A percentile compares a stretch with the other conserved stretches of the same genome.
Conservation (phyloP, 2,113 vertebrate genomes). For the Phaethon lepturus region DNA sequence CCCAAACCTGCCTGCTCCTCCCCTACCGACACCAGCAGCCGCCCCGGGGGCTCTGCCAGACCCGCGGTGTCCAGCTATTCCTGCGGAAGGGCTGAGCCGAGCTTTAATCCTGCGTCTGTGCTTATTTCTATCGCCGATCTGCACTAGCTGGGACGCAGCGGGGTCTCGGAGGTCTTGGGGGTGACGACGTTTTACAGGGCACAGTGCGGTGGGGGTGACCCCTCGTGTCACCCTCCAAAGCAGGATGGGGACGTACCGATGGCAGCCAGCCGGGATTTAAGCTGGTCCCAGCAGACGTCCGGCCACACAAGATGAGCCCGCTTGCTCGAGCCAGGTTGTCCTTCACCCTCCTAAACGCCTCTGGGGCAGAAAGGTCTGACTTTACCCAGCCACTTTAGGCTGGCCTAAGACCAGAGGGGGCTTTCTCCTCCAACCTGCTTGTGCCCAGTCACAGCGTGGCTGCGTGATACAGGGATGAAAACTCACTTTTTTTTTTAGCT, state of each 20-base stretch:
- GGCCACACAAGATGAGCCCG: rapidly evolving
- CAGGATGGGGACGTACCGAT: neutral
- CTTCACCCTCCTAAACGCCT: neutral
- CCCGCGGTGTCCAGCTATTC: rapidly evolving
- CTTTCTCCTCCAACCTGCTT: neutral
- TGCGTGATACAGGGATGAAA: neutral
- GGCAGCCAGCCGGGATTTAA: neutral
- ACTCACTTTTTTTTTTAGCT: neutral
- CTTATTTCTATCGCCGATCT: neutral
- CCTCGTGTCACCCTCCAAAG: neutral
- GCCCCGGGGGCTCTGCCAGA: no score
- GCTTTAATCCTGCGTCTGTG: neutral
- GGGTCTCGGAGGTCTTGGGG: neutral
- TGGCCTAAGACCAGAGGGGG: neutral
- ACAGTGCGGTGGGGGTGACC: neutral
- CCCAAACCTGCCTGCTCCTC: neutral
- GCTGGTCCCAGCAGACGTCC: neutral
- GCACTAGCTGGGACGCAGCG: rapidly evolving
- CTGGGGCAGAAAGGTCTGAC: neutral
- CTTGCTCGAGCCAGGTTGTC: no score
- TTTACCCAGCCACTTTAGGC: neutral
- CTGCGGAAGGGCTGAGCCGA: neutral
- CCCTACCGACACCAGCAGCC: neutral
- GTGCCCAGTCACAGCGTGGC: neutral
- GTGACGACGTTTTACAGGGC: neutral